Conservation (phyloP, 2,113 vertebrate species). For the Ursus arctos region DNA sequence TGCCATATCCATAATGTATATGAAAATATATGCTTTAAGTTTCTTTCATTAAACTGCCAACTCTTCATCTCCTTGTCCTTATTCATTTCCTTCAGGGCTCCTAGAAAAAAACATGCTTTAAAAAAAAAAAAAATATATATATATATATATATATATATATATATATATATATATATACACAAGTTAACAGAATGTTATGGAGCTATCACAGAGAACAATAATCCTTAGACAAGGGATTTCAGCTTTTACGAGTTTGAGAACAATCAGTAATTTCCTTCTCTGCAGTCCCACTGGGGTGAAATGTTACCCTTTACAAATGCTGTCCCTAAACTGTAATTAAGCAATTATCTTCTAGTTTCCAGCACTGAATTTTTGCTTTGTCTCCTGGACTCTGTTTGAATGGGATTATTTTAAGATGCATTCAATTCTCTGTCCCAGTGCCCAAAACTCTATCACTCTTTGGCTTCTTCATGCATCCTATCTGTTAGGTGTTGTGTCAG, state of each 20-base stretch:
- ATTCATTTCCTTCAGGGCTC: not conserved
- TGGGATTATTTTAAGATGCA: conserved; percentile 60
- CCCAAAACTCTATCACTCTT: not conserved
- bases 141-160: not conserved
- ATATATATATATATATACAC: not conserved
- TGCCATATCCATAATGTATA: not conserved
- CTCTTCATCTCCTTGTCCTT: not conserved
- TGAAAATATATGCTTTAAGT: not conserved
- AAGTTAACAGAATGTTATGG: conserved; percentile 42
- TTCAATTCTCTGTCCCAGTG: not conserved
- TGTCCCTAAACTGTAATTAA: conserved; percentile 66
- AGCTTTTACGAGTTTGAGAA: conserved; percentile 51
- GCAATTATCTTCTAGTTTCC: conserved; percentile 63
- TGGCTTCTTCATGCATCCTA: not conserved
- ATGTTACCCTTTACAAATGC: not conserved
- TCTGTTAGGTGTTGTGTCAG: not conserved
- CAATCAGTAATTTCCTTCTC: conserved; percentile 65
- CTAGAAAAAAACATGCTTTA: not conserved
- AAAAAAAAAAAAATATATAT: no score
- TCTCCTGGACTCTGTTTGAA: conserved; percentile 52
- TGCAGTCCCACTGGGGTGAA: conserved; percentile 13
- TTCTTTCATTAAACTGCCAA: conserved; percentile 1
- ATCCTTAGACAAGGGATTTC: conserved; percentile 37
- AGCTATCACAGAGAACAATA: conserved; percentile 19
- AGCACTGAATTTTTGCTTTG: not conserved